Base-by-base conservation (phyloP, 2,797 vertebrate species). In the Ptychobarbus kaznakovi region DNA sequence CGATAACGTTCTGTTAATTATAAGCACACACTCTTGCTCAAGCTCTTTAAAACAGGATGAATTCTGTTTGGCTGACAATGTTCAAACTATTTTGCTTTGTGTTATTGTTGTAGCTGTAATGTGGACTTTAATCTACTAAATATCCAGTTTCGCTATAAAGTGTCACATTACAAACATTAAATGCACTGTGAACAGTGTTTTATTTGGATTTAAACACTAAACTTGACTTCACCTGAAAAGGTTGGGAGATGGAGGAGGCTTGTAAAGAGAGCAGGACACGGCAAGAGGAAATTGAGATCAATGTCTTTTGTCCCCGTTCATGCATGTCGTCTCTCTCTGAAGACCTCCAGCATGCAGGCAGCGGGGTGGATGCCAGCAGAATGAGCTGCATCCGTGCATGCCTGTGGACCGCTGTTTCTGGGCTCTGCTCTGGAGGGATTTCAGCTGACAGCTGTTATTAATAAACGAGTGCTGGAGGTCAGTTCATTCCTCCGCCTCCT, bases 371-470 rank as follows among this genome's bases (percentile, higher is more conserved):
- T 56, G 72, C 63, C 28, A 58, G 76, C 25, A 65, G 70, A 42
- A n/a, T 12, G 75, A 86, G 86, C 81, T 84, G 89, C 80, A 81
- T 80, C 69, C 58, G 15, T 9, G 75, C 66, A 79, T 51, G 85
- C 80, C 32, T 68, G 68, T 11, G 70, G 46, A 38, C 72, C 28
- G 51, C 65, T 58, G 82, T 79, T 82, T 91, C 93, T 93, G 93
- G 92, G 92, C 78, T 74, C 1, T 68, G 77, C 90, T 92, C 93
- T 93, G 90, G 92, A 90, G 90, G 93, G 92, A 93, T 93, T 92
- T 94, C 91, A 92, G 83, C 92, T 94, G 94, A 94, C 94, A 92
- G 94, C 93, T 94, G 92, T 95, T 95, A 96, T 95, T 95, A 95
- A 95, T 94, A 93, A 93, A 92, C 92, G 93, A 91, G 93, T 93